These are phyloP conservation scores for Scrobipalpa atriplicella DNA, from an alignment of 2,888 invertebrate species.

Conservation along the genomic window DNA sequence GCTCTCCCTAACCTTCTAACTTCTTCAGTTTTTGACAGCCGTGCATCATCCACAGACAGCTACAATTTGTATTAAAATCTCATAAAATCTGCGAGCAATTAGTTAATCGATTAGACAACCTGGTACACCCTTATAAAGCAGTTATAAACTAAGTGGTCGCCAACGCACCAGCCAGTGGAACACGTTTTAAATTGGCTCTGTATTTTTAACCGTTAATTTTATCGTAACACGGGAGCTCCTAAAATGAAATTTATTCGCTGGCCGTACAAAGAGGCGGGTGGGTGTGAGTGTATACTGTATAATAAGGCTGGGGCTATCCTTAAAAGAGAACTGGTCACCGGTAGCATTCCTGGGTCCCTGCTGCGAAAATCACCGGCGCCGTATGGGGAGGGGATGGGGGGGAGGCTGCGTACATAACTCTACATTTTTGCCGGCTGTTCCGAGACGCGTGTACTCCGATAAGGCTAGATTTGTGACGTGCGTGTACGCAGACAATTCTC, in stretches of 20 bases:
- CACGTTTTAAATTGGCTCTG: constrained; percentile 15
- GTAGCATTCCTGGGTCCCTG: constrained; percentile 27
- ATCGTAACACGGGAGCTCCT: constrained; percentile 22
- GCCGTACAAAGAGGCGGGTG: constrained; percentile 7
- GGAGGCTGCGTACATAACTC: constrained; percentile 11
- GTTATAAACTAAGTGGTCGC: constrained; percentile 16
- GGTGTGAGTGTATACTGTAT: constrained; percentile 21
- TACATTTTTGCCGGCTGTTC: constrained; percentile 20
- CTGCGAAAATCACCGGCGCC: constrained; percentile 26
- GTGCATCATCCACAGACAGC: not conserved
- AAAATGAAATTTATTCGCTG: constrained; percentile 18
- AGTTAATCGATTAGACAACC: constrained; percentile 7
- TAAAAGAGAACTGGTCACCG: constrained; percentile 24
- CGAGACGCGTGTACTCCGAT: constrained; percentile 18
- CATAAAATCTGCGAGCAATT: constrained; percentile 10
- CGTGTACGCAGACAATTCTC: not conserved
- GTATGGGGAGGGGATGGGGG: not conserved
- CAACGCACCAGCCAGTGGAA: not conserved
- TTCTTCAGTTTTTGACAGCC: not conserved
- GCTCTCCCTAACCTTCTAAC: not conserved
- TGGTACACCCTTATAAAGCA: constrained; percentile 5
- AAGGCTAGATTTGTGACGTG: constrained; percentile 26
- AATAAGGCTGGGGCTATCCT: constrained; percentile 22
- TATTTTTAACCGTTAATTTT: constrained; percentile 19
- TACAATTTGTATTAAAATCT: not conserved